Conservation (phyloP, 2,113 vertebrate genomes). For the Myotis yumanensis region DNA sequence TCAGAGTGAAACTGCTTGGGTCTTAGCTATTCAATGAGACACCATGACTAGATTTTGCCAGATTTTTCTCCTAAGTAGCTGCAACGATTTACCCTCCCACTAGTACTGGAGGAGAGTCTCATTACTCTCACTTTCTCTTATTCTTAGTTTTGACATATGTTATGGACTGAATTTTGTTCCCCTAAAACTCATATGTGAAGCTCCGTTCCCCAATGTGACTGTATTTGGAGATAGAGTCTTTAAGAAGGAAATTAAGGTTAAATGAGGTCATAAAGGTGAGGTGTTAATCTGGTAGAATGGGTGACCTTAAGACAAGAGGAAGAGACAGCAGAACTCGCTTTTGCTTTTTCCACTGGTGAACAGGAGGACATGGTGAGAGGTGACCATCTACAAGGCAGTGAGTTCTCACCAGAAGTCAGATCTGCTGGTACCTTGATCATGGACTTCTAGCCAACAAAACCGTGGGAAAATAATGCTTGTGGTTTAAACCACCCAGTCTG, state of each 20-base stretch:
- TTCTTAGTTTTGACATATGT: conserved; percentile 10
- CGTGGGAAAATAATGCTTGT: background rate
- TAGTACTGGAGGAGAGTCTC: background rate
- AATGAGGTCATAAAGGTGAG: background rate
- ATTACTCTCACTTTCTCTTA: background rate
- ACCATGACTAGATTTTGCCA: background rate
- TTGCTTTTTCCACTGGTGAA: background rate
- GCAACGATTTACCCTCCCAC: background rate
- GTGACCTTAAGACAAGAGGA: background rate
- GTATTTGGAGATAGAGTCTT: background rate
- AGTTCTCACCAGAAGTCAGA: background rate
- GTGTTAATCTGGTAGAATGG: background rate
- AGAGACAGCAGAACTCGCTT: background rate
- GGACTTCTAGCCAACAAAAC: background rate
- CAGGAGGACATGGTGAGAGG: background rate
- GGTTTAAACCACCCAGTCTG: background rate
- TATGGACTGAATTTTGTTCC: background rate
- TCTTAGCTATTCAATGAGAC: background rate
- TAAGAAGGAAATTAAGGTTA: background rate
- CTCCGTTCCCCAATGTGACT: background rate
- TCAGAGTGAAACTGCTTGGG: background rate
- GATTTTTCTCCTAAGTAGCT: background rate
- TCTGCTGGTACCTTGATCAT: background rate
- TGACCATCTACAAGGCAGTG: background rate
- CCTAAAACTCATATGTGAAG: background rate